Percentiles rank a stretch among this genome's conserved stretches.
phyloP scores from a whole-genome alignment of 2,888 invertebrate genomes.

The Nezara viridula region DNA sequence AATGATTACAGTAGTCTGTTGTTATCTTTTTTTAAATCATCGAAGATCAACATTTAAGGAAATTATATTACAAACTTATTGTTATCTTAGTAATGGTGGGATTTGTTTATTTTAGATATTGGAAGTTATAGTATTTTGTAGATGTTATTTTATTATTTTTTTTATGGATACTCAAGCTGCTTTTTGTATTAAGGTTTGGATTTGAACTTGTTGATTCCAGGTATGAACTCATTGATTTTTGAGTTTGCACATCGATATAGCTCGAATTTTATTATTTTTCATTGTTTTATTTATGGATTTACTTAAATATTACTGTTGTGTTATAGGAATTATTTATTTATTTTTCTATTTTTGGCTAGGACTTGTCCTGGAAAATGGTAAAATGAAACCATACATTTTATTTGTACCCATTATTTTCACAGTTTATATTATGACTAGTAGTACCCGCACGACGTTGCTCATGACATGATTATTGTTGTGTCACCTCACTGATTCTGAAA shows the following conservation, averaged over 20 bases:
- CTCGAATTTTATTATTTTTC: not conserved
- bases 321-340: constrained; percentile 8
- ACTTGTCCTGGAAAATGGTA: constrained; percentile 15
- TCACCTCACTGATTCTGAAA: not conserved
- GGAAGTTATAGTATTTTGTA: not conserved
- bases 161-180: not conserved
- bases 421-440: not conserved
- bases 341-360: constrained; percentile 33
- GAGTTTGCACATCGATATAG: not conserved
- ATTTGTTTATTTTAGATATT: not conserved
- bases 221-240: not conserved
- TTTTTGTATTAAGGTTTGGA: constrained; percentile 14
- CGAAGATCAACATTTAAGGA: not conserved
- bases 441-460: constrained; percentile 6
- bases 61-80: not conserved
- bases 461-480: constrained; percentile 37
- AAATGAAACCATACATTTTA: constrained; percentile 12
- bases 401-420: constrained; percentile 30
- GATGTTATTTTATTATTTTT: not conserved
- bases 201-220: not conserved
- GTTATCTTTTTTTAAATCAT: not conserved
- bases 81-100: not conserved
- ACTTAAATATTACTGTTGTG: not conserved
- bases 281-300: not conserved
- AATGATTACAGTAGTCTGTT: not conserved